Evolutionary conservation across 1,140 invertebrate genomes (phyloP), one percentile per base, ranked within the genome.

Genomic region (Penaeus indicus): DNA sequence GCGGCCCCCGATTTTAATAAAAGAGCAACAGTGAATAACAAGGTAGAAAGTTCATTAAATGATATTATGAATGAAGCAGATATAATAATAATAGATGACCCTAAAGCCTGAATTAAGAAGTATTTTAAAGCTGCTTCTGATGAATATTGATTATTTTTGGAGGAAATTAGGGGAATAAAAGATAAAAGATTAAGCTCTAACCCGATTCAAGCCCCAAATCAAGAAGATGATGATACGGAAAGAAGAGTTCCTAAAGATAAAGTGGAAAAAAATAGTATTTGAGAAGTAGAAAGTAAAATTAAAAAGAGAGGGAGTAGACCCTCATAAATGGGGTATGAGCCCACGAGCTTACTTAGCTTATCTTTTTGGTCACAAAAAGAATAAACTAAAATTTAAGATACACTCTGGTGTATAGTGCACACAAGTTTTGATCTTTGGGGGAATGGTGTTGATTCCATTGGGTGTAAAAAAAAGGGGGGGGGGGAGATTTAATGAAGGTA

Each of bases 91-190:
- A 32, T 32, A 1, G 32, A 32, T 32, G 32, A 32, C 32, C 32
- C 32, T 32, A 32, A 32, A 32, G 32, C 32, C 2, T 32, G 32
- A 32, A 32, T 32, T 2, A 32, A 32, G 32, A 32, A 79, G 4
- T 79, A 79, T 79, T 79, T 79, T 16, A 79, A 1, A 8, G 77
- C 77, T 16, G 77, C 77, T 47, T 79, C 77, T 1, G 25, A 32
- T 8, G 32, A 79, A 4, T 16, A 38, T 79, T 22, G 77, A 5
- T 77, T 77, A 32, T 27, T 25, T 3, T 21, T 77, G 1, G 22
- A 77, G 1, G 72, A 18, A 1, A 13, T 4, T 42, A 79, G 4
- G 1, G 10, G n/a, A 79, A 42, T 42, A 32, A 32, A 79, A 16
- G 8, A 32, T 79, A 32, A 10, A 10, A 79, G 32, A 47, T 27